phyloP scores from a whole-genome alignment of 2,797 vertebrate genomes.

The Psittacula derbiana region DNA sequence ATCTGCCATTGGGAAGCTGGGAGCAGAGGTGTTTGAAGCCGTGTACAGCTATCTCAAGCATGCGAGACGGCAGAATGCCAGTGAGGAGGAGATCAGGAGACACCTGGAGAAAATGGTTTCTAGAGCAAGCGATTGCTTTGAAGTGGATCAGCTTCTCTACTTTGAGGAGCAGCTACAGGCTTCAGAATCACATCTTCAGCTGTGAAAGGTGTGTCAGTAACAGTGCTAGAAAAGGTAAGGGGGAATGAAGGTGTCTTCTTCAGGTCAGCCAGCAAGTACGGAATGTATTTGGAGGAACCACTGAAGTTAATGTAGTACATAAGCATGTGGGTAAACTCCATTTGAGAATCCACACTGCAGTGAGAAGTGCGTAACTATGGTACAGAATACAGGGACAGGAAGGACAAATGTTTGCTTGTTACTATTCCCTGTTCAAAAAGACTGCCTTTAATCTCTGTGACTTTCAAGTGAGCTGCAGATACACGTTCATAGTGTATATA shows the following conservation, averaged over 20 bases:
- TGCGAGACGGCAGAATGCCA: conserved; percentile 59
- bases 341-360: background rate
- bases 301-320: background rate
- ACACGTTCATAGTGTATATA: background rate
- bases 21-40: conserved; percentile 73
- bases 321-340: background rate
- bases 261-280: background rate
- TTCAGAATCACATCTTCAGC: background rate
- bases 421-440: background rate
- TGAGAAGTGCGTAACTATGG: background rate
- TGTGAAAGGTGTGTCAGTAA: background rate
- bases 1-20: conserved; percentile 76
- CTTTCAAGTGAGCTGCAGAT: background rate
- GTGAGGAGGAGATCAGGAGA: conserved; percentile 68
- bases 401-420: background rate
- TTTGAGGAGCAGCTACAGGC: conserved; percentile 79
- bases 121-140: conserved; percentile 74
- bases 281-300: background rate
- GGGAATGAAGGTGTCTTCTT: background rate
- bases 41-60: conserved; percentile 79
- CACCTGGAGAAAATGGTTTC: conserved; percentile 72
- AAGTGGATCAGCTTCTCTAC: conserved; percentile 86
- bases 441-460: background rate
- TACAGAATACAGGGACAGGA: background rate
- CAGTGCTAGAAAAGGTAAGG: background rate